Base-by-base conservation (phyloP, 2,113 vertebrate species). In the Corythornis vintsioides region DNA sequence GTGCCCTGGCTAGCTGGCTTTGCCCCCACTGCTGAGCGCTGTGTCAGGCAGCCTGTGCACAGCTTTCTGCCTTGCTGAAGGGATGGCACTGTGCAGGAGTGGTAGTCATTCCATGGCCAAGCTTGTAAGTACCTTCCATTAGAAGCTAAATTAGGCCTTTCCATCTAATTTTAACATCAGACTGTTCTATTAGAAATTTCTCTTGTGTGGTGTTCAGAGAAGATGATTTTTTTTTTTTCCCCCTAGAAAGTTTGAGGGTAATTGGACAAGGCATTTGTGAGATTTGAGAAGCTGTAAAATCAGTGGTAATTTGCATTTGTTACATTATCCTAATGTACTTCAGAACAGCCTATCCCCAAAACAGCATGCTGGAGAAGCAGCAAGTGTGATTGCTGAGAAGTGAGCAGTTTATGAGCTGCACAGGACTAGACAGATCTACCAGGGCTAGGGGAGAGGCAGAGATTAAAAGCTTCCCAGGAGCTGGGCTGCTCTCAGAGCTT, bases 261-360 rank as follows among this genome's bases (percentile, higher is more conserved):
- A 95, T 90, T 96, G 89, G 78, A 93, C 64, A 92, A 89, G 74
- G 67, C 89, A 96, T 93, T 92, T 95, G 67, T 92, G 89, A 93
- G 90, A 93, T 92, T 78, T 93, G 89, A 93, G 83, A 95, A 60
- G 77, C 52, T 92, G 86, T 95, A 94, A 96, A 96, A 93, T 89
- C 86, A 87, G 89, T 64, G 38, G 42, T 87, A 95, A 96, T 95
- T 92, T 95, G 84, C 87, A 93, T 96, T 93, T 85, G 88, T 90
- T 96, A 91, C 89, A 93, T 95, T 96, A 95, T 93, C 84, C 67
- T 94, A 95, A 92, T 96, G 84, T 92, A 87, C 89, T 96, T 93
- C 81, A 91, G 86, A 92, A 89, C 15, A 87, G 38, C 47, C 31
- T 91, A 95, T 89, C 64, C 82, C 74, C 64, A 64, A 96, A 96